Conservation (phyloP, 2,113 vertebrate genomes). For the Pontoporia blainvillei region DNA sequence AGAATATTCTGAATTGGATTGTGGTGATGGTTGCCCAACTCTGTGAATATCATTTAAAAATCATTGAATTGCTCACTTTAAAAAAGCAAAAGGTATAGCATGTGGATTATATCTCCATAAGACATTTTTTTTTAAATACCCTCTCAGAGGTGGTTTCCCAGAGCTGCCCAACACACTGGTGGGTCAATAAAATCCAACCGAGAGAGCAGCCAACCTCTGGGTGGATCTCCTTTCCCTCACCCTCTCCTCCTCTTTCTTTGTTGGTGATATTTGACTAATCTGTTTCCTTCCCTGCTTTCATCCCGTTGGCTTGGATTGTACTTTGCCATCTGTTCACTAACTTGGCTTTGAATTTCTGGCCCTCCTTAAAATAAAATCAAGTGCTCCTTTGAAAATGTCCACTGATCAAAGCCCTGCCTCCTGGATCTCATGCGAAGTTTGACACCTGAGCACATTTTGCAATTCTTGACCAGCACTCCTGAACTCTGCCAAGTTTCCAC, state of each 20-base stretch:
- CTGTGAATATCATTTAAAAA: background rate
- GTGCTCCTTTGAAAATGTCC: background rate
- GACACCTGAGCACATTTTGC: background rate
- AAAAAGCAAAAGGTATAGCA: background rate
- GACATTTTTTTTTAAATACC: background rate
- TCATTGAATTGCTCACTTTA: background rate
- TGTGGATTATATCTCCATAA: background rate
- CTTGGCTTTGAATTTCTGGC: background rate
- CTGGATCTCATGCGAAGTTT: background rate
- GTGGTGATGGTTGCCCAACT: background rate
- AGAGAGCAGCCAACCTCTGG: background rate
- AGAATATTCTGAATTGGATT: background rate
- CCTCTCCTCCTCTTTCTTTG: background rate
- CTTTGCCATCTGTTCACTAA: background rate
- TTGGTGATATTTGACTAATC: background rate
- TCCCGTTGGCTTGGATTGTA: background rate
- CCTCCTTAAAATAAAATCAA: background rate
- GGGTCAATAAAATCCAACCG: background rate
- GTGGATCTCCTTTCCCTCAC: background rate
- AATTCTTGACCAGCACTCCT: background rate
- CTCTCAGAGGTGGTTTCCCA: background rate
- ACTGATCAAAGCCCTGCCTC: background rate
- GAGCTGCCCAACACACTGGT: background rate
- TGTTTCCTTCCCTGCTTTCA: background rate
- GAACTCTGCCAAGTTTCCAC: background rate